Evolutionary conservation across 2,888 invertebrate genomes (phyloP), one percentile per base, ranked within the genome.

Genomic region (Erpobdella octoculata): DNA sequence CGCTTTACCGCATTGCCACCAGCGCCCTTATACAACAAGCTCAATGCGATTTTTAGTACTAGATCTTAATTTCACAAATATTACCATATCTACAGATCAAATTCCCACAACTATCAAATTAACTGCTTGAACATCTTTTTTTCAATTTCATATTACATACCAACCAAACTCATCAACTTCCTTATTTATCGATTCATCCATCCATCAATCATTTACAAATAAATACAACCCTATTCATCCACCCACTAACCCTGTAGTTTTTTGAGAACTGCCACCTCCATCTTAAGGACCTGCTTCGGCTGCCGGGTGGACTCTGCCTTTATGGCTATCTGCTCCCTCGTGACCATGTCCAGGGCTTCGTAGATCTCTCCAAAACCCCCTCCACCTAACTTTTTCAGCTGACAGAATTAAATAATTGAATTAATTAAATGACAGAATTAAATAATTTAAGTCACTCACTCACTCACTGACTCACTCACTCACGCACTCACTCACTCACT

Each of bases 331-430:
- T 91, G 91, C 82, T 99, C 98, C 79, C 93, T 91, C n/a, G 94
- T 95, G 73, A 96, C 91, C 79, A 96, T 87, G 86, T 98, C 98
- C 80, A 92, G 86, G 4, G 96, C 98, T 85, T 98, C 98, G 85
- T 98, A 98, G 79, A 98, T 99, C 86, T 99, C 98, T 35, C 98
- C 98, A 85, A 99, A 98, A n/a, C 98, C 98, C 61, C 98, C 98
- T 71, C 98, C 97, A n/a, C 98, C 98, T 78, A 99, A 93, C 85
- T 98, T 98, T 80, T 91, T 91, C 70, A 92, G 89, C 86, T 89
- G 80, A 33, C 82, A 78, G 75, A 5, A 38, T 35, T 36, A 37
- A 38, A 35, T n/a, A 4, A 33, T 65, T 35, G 6, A 33, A 53
- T 9, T 53, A 53, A 25, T 6, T n/a, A 62, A 62, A 62, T 62